These are phyloP conservation scores for Hippocampus comes DNA, from an alignment of 2,113 vertebrate species.

Conservation along the genomic window DNA sequence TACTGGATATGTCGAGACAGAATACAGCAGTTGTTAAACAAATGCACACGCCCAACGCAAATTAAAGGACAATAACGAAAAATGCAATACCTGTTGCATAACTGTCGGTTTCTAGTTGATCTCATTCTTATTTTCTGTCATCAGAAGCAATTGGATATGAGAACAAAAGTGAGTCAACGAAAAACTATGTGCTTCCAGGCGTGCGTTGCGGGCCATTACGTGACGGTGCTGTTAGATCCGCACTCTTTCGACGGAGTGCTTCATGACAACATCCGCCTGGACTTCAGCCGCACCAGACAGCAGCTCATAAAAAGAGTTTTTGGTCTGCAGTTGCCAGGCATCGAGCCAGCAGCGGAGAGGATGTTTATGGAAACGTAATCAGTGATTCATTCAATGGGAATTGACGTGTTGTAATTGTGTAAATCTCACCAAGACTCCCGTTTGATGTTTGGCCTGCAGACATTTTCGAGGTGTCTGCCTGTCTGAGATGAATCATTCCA, in stretches of 20 bases:
- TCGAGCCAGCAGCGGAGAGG: slow-evolving; percentile 64
- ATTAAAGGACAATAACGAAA: not conserved
- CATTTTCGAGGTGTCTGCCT: slow-evolving; percentile 74
- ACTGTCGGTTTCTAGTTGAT: not conserved
- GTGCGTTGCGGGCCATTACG: slow-evolving; percentile 73
- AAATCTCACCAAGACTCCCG: not conserved
- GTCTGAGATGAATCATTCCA: slow-evolving; percentile 63
- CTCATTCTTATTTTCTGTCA: not conserved
- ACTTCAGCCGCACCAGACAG: slow-evolving; percentile 64
- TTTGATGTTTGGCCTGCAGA: slow-evolving; percentile 51
- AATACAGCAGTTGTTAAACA: not conserved
- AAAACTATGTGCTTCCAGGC: slow-evolving; percentile 63
- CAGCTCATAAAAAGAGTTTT: slow-evolving; percentile 78
- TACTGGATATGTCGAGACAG: not conserved
- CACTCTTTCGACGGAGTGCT: slow-evolving; percentile 76
- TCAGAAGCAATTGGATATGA: not conserved
- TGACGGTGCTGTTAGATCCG: slow-evolving; percentile 84
- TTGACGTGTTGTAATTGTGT: not conserved
- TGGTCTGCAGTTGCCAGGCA: slow-evolving; percentile 66
- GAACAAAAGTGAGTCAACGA: not conserved
- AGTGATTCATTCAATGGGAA: not conserved
- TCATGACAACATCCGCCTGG: slow-evolving; percentile 66
- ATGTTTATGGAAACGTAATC: slow-evolving; percentile 71
- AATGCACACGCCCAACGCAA: not conserved
- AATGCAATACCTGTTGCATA: not conserved